A percentile compares a stretch with the other conserved stretches of the same genome.
These are phyloP conservation scores for Erynnis tages DNA, from an alignment of 2,888 invertebrate genomes.

Conservation along the genomic window DNA sequence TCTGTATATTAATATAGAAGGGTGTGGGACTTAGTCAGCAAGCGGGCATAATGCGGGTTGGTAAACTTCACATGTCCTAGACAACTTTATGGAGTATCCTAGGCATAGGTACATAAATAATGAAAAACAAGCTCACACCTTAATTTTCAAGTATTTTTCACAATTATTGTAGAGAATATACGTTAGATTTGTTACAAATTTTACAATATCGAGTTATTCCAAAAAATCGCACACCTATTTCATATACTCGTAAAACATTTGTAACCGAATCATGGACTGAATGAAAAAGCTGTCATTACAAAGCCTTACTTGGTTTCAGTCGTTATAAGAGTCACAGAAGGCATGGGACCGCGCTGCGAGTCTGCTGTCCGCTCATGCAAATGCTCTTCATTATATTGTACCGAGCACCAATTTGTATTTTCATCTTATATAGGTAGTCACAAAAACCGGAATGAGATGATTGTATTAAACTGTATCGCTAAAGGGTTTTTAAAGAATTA, in stretches of 20 bases:
- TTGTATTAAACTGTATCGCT: background rate
- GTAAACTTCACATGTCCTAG: too few species aligned
- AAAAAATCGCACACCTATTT: too few species aligned
- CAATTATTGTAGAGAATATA: too few species aligned
- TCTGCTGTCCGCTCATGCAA: conserved; percentile 50
- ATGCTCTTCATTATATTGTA: conserved; percentile 55
- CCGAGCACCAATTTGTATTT: conserved; percentile 56
- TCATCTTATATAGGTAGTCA: conserved; percentile 33
- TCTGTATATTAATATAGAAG: too few species aligned
- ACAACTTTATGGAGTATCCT: too few species aligned
- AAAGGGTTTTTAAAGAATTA: conserved; percentile 28
- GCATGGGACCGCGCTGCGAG: conserved; percentile 42
- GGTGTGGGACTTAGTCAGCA: too few species aligned
- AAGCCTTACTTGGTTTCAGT: conserved; percentile 51
- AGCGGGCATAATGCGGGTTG: too few species aligned
- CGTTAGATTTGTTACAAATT: too few species aligned
- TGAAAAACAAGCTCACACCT: too few species aligned
- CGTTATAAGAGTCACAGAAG: conserved; percentile 59
- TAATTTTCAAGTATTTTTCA: too few species aligned
- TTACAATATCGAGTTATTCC: too few species aligned
- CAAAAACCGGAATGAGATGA: background rate
- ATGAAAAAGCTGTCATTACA: conserved; percentile 33
- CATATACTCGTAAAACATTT: conserved; percentile 1
- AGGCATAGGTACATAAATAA: too few species aligned
- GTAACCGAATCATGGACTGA: background rate